Evolutionary conservation across 2,888 invertebrate genomes (phyloP).

Genomic region (Campoplex capitator): DNA sequence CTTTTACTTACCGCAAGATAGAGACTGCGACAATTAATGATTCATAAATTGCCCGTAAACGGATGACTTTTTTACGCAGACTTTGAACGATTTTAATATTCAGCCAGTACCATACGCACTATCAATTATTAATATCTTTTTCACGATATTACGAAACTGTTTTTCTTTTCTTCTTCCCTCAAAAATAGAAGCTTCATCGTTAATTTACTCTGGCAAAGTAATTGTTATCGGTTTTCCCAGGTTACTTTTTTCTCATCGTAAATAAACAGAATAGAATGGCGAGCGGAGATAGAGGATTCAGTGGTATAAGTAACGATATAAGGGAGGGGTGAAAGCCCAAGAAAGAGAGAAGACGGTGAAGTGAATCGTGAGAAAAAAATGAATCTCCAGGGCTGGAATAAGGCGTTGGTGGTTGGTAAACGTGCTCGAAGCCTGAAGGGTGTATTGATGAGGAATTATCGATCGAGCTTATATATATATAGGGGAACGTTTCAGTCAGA

Average conservation of each 20-base stretch:
- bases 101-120: not conserved
- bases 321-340: not conserved
- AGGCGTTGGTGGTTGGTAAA: constrained; percentile 30
- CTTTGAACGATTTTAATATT: constrained; percentile 21
- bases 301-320: constrained; percentile 3
- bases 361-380: constrained; percentile 49
- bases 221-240: not conserved
- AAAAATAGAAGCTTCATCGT: not conserved
- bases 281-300: constrained; percentile 18
- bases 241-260: not conserved
- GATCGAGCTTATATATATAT: constrained; percentile 15
- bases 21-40: not conserved
- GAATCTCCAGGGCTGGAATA: constrained; percentile 41
- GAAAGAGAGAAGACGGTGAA: not conserved
- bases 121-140: not conserved
- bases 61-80: constrained; percentile 7
- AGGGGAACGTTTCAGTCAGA: constrained; percentile 16
- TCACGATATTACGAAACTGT: not conserved
- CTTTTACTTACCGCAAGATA: not conserved
- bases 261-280: constrained; percentile 34
- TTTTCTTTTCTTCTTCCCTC: not conserved
- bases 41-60: not conserved
- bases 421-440: constrained; percentile 37
- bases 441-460: constrained; percentile 62
- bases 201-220: not conserved